Evolutionary conservation across 2,113 vertebrate species (phyloP).

Genomic region (Pontoporia blainvillei): DNA sequence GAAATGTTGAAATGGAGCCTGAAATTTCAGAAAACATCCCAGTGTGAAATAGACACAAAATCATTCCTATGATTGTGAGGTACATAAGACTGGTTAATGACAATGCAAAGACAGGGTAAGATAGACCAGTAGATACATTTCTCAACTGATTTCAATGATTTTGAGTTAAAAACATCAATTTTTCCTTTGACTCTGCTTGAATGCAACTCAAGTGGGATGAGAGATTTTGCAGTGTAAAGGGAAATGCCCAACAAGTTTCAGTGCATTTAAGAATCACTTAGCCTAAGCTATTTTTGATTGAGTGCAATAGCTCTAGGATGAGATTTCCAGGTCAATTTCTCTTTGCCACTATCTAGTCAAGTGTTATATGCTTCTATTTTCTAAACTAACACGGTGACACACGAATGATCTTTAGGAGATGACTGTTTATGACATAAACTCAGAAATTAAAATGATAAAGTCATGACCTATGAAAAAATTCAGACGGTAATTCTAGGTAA

Average conservation of each 20-base stretch:
- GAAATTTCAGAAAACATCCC: background rate
- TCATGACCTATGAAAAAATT: background rate
- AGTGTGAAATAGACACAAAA: background rate
- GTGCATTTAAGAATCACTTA: background rate
- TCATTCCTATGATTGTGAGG: background rate
- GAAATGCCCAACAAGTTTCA: background rate
- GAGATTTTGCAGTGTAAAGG: background rate
- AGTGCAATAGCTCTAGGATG: background rate
- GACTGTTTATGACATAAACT: background rate
- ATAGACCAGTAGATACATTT: background rate
- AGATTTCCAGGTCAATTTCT: background rate
- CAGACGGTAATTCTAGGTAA: background rate
- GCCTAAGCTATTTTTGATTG: background rate
- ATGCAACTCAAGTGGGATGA: background rate
- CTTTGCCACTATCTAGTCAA: background rate
- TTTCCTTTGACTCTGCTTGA: background rate
- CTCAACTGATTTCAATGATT: background rate
- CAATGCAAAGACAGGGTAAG: background rate
- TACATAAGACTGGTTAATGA: background rate
- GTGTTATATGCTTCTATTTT: background rate
- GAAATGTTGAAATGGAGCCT: background rate
- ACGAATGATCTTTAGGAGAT: background rate
- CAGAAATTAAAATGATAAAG: background rate
- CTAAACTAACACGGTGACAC: background rate
- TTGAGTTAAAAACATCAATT: background rate